phyloP scores from a whole-genome alignment of 1,140 invertebrate species.

The Drosophila kurseongensis region DNA sequence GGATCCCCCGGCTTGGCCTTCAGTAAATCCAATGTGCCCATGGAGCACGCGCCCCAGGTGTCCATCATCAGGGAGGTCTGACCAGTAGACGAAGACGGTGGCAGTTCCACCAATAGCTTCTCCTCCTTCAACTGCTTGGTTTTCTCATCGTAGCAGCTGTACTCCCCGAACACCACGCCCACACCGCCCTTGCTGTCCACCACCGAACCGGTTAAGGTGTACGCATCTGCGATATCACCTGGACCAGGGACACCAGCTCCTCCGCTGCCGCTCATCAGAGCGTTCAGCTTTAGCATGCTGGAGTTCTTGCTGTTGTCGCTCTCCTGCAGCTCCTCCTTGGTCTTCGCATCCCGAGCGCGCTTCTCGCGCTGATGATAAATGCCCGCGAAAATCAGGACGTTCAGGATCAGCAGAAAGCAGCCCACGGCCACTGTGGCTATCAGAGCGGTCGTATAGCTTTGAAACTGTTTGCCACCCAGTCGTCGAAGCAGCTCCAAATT shows the following conservation, averaged over 20 bases:
- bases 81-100: slow-evolving; percentile 81
- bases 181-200: slow-evolving; percentile 67
- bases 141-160: slow-evolving; percentile 88
- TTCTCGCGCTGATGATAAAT: slow-evolving; percentile 96
- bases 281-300: slow-evolving; percentile 75
- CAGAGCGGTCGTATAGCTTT: slow-evolving; percentile 94
- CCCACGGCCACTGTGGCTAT: slow-evolving; percentile 97
- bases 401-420: slow-evolving; percentile 94
- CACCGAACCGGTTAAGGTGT: slow-evolving; percentile 62
- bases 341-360: slow-evolving; percentile 87
- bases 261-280: slow-evolving; percentile 37
- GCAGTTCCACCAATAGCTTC: slow-evolving; percentile 87
- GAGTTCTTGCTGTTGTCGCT: slow-evolving; percentile 85
- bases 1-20: slow-evolving; percentile 65
- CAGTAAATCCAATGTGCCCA: slow-evolving; percentile 74
- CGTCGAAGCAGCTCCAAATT: slow-evolving; percentile 86
- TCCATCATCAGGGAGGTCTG: slow-evolving; percentile 81
- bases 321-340: slow-evolving; percentile 90
- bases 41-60: slow-evolving; percentile 70
- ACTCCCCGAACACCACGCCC: slow-evolving; percentile 86
- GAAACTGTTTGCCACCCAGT: slow-evolving; percentile 91
- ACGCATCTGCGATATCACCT: slow-evolving; percentile 45
- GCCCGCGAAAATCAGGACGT: slow-evolving; percentile 96
- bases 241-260: slow-evolving; percentile 39
- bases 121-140: slow-evolving; percentile 87